phyloP scores from a whole-genome alignment of 1,140 invertebrate species.

The Tetraneura akinire region DNA sequence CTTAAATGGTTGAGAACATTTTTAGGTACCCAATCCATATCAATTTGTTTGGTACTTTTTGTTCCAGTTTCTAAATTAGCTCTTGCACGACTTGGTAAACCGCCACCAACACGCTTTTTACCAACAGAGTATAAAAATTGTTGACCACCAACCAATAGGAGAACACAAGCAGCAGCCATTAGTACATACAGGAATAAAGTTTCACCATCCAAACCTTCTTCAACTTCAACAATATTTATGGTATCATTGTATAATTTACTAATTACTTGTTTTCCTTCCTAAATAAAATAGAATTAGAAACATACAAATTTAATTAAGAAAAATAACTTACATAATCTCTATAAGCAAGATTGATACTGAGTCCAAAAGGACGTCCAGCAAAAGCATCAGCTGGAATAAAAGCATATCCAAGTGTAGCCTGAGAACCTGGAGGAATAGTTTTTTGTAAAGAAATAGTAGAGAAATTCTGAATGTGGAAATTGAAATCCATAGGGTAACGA shows the following conservation, averaged over 20 bases:
- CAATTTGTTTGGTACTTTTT: slow-evolving; percentile 87
- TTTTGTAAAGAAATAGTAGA: slow-evolving; percentile 86
- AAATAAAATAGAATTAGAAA: slow-evolving; percentile 54
- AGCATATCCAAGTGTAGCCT: slow-evolving; percentile 93
- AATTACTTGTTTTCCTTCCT: slow-evolving; percentile 70
- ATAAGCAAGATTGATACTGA: slow-evolving; percentile 92
- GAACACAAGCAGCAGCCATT: slow-evolving; percentile 82
- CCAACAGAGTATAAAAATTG: slow-evolving; percentile 83
- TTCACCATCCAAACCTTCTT: slow-evolving; percentile 96
- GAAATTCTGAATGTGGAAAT: slow-evolving; percentile 98
- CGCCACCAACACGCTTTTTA: slow-evolving; percentile 63
- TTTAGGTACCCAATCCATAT: slow-evolving; percentile 97
- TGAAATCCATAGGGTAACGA: slow-evolving; percentile 98
- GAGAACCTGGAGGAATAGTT: slow-evolving; percentile 84
- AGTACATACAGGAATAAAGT: slow-evolving; percentile 97
- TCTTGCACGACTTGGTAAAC: slow-evolving; percentile 52
- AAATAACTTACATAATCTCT: slow-evolving; percentile 72
- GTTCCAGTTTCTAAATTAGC: slow-evolving; percentile 75
- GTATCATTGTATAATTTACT: slow-evolving; percentile 99
- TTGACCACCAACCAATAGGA: slow-evolving; percentile 86
- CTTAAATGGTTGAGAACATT: slow-evolving; percentile 81
- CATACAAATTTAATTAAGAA: slow-evolving; percentile 21
- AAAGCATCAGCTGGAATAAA: slow-evolving; percentile 95
- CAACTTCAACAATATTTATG: slow-evolving; percentile 93
- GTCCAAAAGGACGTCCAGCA: slow-evolving; percentile 91